phyloP scores from a whole-genome alignment of 2,113 vertebrate species.

The Tinamus guttatus region DNA sequence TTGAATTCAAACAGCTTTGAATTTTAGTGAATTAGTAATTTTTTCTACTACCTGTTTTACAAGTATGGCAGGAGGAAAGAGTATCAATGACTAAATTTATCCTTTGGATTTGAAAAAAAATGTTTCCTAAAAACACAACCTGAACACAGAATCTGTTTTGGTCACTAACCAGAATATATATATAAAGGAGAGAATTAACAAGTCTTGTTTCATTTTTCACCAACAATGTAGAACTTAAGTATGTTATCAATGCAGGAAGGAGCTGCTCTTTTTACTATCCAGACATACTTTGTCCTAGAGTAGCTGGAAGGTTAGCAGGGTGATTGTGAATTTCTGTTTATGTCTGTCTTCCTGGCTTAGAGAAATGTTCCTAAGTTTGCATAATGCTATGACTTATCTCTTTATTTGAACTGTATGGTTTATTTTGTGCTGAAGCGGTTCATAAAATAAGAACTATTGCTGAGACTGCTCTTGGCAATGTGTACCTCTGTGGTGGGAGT shows the following conservation, averaged over 20 bases:
- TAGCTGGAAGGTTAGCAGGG: too few relatives aligned
- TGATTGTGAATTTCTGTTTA: too few relatives aligned
- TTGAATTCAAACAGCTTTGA: too few relatives aligned
- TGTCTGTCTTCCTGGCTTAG: too few relatives aligned
- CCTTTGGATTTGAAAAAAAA: not conserved
- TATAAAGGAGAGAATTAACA: too few relatives aligned
- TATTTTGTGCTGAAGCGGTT: not conserved
- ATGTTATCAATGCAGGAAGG: too few relatives aligned
- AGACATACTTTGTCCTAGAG: too few relatives aligned
- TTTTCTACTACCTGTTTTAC: not conserved
- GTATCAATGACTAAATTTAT: not conserved
- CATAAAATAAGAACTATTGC: not conserved
- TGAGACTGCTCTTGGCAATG: not conserved
- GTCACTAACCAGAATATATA: not conserved
- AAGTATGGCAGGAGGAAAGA: not conserved
- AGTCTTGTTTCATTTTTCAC: too few relatives aligned
- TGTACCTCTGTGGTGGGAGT: not conserved
- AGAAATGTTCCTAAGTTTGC: too few relatives aligned
- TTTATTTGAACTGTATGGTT: not conserved
- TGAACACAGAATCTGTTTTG: not conserved
- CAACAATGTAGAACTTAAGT: too few relatives aligned
- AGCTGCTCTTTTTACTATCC: too few relatives aligned
- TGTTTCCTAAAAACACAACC: not conserved
- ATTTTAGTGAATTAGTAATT: too few relatives aligned
- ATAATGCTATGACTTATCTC: not conserved